These are phyloP conservation scores for Drosophila ananassae DNA, from an alignment of 1,140 invertebrate species.

Conservation along the genomic window DNA sequence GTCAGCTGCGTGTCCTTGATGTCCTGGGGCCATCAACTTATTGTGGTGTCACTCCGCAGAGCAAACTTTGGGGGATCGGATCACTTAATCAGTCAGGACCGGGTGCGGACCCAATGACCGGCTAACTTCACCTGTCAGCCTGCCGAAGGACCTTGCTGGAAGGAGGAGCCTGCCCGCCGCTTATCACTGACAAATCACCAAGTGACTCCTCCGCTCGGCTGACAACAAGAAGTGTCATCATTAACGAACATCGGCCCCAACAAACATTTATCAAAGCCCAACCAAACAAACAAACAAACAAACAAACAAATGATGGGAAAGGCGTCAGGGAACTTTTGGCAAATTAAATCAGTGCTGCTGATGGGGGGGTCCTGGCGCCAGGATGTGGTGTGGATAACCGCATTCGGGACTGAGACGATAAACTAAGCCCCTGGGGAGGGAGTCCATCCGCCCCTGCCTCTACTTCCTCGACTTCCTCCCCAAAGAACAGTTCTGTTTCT, in stretches of 20 bases:
- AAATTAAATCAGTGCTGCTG: conserved; percentile 68
- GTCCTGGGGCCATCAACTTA: conserved; percentile 17
- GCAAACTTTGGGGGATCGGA: conserved; percentile 1
- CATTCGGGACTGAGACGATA: conserved; percentile 17
- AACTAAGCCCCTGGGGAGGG: conserved; percentile 5
- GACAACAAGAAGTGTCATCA: conserved; percentile 78
- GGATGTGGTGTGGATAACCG: conserved; percentile 31
- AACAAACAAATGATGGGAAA: conserved; percentile 63
- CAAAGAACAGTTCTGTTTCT: conserved; percentile 36
- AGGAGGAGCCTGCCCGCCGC: conserved; percentile 13
- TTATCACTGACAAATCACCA: conserved; percentile 73
- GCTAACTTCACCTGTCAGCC: conserved; percentile 45
- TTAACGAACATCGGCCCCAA: conserved; percentile 60
- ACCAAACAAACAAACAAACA: conserved; percentile 44
- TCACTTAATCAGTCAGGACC: conserved; percentile 44
- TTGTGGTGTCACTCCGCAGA: conserved; percentile 21
- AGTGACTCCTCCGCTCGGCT: conserved; percentile 47
- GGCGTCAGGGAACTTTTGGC: conserved; percentile 67
- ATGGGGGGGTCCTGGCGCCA: neutral
- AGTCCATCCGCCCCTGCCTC: too few relatives aligned
- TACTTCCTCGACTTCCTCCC: neutral
- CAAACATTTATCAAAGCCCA: conserved; percentile 71
- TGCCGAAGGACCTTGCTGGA: neutral
- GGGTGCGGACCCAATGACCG: conserved; percentile 10
- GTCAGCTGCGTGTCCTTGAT: conserved; percentile 14